These are phyloP conservation scores for Panurus biarmicus DNA, from an alignment of 2,113 vertebrate species.

Conservation along the genomic window DNA sequence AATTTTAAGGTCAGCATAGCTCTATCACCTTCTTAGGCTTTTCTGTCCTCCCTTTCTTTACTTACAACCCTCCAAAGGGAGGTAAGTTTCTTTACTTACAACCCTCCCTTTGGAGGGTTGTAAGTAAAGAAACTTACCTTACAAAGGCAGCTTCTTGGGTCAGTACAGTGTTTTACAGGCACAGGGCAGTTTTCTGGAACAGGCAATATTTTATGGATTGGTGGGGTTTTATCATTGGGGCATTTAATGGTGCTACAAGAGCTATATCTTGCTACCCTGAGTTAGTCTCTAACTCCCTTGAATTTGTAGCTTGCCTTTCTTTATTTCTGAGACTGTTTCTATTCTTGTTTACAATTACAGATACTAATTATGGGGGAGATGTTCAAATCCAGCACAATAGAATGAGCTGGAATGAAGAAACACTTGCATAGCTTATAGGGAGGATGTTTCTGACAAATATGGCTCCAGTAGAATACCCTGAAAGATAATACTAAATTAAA, in stretches of 20 bases:
- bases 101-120: too few relatives aligned
- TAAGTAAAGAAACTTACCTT: too few relatives aligned
- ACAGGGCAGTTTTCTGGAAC: background rate
- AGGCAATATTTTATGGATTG: background rate
- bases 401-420: slow-evolving; percentile 12
- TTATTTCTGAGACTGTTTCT: background rate
- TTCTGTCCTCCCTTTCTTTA: background rate
- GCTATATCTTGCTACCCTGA: background rate
- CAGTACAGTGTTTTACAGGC: background rate
- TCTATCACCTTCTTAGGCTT: background rate
- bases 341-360: slow-evolving; percentile 24
- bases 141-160: background rate
- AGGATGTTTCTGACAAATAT: background rate
- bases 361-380: slow-evolving; percentile 9
- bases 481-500: slow-evolving; percentile 8
- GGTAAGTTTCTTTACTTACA: too few relatives aligned
- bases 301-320: background rate
- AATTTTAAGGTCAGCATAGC: background rate
- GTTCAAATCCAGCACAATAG: slow-evolving; percentile 22
- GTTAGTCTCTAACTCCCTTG: background rate
- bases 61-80: background rate
- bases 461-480: background rate
- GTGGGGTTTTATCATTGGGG: background rate
- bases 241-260: background rate
- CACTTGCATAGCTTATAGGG: background rate